Evolutionary conservation across 1,140 invertebrate species (phyloP).

Genomic region (Platyscapa corneri): DNA sequence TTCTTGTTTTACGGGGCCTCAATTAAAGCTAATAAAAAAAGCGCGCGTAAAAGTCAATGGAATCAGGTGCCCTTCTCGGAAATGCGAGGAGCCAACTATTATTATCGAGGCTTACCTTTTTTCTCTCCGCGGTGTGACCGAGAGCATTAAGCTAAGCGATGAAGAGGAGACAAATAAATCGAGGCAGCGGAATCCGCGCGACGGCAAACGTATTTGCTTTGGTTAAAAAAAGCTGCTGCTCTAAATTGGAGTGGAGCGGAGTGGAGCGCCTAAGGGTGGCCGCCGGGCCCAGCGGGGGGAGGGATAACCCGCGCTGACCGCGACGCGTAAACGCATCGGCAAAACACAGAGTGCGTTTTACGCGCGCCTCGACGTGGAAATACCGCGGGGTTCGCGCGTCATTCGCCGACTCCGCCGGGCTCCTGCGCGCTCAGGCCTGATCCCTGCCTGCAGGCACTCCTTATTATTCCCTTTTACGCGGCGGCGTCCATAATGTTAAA

Average conservation of each 20-base stretch:
- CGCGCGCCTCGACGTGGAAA: not conserved
- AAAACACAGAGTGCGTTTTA: not conserved
- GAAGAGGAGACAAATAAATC: conserved; percentile 38
- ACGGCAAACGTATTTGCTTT: not conserved
- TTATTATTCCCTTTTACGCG: not conserved
- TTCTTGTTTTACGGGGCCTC: conserved; percentile 63
- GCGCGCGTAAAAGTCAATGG: conserved; percentile 54
- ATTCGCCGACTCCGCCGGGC: not conserved
- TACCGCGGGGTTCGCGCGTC: not conserved
- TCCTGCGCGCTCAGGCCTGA: not conserved
- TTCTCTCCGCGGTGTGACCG: not conserved
- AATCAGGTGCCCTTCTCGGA: conserved; percentile 52
- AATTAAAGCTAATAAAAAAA: conserved; percentile 68
- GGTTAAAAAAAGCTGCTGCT: not conserved
- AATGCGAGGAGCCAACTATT: conserved; percentile 32
- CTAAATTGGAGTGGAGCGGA: not conserved
- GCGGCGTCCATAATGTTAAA: not conserved
- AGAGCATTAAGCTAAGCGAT: conserved; percentile 19
- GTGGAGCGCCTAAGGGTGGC: too few relatives aligned
- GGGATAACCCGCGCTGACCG: too few relatives aligned
- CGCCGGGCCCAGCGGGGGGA: too few relatives aligned
- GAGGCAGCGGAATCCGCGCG: not conserved
- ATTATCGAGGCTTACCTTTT: conserved; percentile 17
- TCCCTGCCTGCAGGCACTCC: not conserved
- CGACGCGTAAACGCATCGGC: not conserved